phyloP scores from a whole-genome alignment of 2,888 invertebrate species.

The Lepidochitona cinerea region DNA sequence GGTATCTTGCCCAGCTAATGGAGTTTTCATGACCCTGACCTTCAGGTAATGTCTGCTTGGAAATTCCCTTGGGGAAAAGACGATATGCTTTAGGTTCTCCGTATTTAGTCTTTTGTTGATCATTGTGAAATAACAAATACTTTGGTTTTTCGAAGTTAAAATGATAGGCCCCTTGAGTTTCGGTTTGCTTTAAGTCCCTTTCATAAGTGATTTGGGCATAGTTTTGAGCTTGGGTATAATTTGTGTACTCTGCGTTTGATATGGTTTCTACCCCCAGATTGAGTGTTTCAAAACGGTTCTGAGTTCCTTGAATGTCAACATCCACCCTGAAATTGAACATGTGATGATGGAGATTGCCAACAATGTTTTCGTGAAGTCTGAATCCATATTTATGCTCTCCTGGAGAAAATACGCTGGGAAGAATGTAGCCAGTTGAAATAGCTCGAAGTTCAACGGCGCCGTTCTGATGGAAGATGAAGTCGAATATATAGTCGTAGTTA shows the following conservation, averaged over 20 bases:
- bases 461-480: constrained; percentile 59
- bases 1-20: constrained; percentile 31
- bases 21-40: neutral
- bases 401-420: constrained; percentile 31
- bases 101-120: constrained; percentile 20
- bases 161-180: constrained; percentile 43
- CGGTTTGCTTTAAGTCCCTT: constrained; percentile 34
- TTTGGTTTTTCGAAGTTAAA: constrained; percentile 55
- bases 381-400: constrained; percentile 45
- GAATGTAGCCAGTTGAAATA: constrained; percentile 57
- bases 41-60: constrained; percentile 21
- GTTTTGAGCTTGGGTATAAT: neutral
- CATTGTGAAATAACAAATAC: constrained; percentile 45
- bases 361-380: constrained; percentile 40
- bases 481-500: constrained; percentile 62
- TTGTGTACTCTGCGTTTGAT: neutral
- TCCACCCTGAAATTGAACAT: constrained; percentile 56
- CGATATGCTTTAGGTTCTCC: constrained; percentile 24
- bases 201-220: constrained; percentile 38
- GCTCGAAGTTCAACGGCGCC: constrained; percentile 48
- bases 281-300: constrained; percentile 58
- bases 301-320: constrained; percentile 50
- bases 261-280: constrained; percentile 37
- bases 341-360: constrained; percentile 58
- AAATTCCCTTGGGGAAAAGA: constrained; percentile 10